Evolutionary conservation across 1,140 invertebrate species (phyloP), one percentile per base, ranked within the genome.

Genomic region (Octopus sinensis): DNA sequence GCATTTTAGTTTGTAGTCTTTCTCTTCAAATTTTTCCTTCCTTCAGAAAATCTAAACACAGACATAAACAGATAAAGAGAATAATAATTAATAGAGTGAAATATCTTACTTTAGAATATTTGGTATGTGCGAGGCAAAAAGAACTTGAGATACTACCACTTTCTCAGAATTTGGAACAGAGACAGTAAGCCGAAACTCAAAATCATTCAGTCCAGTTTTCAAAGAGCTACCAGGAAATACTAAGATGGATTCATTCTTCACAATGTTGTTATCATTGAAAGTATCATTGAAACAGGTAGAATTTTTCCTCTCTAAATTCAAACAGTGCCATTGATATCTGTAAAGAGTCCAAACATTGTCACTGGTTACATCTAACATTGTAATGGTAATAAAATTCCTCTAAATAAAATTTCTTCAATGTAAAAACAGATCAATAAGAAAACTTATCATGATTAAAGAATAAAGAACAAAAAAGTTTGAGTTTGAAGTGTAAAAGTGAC

Each of bases 251-350:
- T 54, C 30, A 73, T 53, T 53, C 51, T 78, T 12, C 68, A 10
- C 17, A 73, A 73, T 73, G 5, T 73, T 9, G 68, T 73, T 13
- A 43, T 3, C 30, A 43, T 43, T 43, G 30, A n/a, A 30, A 23
- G 13, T 54, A 30, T 82, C 53, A 5, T 76, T 54, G 80, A 84
- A 84, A 54, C 84, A 84, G 4, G 76, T 73, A 13, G 56, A 54
- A 51, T 83, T 75, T 30, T 30, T 7, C 4, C 23, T 9, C 3
- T 17, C 68, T n/a, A 83, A 62, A 13, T 75, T 17, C 7, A 78
- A 75, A 56, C 85, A 86, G 5, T 51, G 82, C 85, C 85, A 86
- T 9, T 83, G 75, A 78, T 76, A 85, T 5, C 84, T 85, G 80
- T 12, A 80, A 82, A 51, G 81, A 43, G 30, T 43, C 30, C 30